Evolutionary conservation across 2,113 vertebrate species (phyloP).

Genomic region (Chitala chitala): DNA sequence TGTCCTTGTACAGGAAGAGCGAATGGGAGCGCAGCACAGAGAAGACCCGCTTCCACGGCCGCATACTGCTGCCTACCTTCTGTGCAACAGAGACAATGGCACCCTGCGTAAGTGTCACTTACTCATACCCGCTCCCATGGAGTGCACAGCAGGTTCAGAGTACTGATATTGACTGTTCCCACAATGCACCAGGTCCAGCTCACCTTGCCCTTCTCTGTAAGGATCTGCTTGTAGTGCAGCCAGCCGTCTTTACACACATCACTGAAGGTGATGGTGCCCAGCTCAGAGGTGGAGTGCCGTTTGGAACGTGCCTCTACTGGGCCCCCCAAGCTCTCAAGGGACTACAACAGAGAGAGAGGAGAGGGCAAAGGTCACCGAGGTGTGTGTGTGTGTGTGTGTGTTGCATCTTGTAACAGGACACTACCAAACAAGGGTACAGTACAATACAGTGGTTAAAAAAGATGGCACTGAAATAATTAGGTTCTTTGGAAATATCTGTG

Average conservation of each 20-base stretch:
- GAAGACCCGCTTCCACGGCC: constrained; percentile 89
- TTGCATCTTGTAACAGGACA: neutral
- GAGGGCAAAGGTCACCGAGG: neutral
- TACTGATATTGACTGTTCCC: neutral
- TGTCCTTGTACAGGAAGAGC: constrained; percentile 92
- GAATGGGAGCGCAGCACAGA: constrained; percentile 79
- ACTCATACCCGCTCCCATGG: neutral
- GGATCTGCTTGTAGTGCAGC: constrained; percentile 93
- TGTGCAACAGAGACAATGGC: constrained; percentile 32
- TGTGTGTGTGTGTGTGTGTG: neutral
- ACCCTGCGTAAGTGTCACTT: neutral
- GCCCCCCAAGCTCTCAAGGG: constrained; percentile 78
- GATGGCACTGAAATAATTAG: too few relatives aligned
- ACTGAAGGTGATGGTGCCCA: constrained; percentile 76
- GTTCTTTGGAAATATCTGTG: too few relatives aligned
- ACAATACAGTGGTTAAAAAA: too few relatives aligned
- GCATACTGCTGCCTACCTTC: constrained; percentile 86
- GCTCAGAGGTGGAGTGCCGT: constrained; percentile 86
- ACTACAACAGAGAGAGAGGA: constrained; percentile 56
- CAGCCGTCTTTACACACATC: constrained; percentile 87
- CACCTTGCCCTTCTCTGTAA: constrained; percentile 97
- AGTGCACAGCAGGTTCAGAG: neutral
- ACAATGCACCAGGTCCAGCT: neutral
- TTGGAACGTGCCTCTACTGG: constrained; percentile 79
- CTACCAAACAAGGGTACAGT: neutral